phyloP scores from a whole-genome alignment of 2,113 vertebrate species.

The Nestor notabilis region DNA sequence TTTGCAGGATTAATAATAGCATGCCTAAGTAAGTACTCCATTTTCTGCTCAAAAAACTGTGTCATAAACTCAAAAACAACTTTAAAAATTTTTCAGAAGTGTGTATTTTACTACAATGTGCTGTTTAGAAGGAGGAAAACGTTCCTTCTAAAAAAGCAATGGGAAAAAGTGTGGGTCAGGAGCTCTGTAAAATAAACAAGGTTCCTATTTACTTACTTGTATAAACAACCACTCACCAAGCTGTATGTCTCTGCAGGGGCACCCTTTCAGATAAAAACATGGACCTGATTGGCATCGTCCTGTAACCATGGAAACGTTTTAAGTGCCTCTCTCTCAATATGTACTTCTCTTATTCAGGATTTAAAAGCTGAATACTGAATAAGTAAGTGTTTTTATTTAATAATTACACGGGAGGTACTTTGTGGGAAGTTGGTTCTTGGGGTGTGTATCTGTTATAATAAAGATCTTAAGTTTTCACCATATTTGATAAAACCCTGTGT shows the following conservation, averaged over 20 bases:
- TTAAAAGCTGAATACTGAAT: slow-evolving; percentile 79
- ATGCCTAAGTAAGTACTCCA: background rate
- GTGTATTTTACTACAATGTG: slow-evolving; percentile 12
- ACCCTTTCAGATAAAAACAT: slow-evolving; percentile 81
- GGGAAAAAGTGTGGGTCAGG: slow-evolving; percentile 71
- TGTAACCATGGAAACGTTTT: slow-evolving; percentile 92
- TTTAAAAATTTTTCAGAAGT: slow-evolving; percentile 5
- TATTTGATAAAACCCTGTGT: slow-evolving; percentile 69
- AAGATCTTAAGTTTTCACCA: slow-evolving; percentile 64
- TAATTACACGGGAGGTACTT: slow-evolving; percentile 81
- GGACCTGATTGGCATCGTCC: slow-evolving; percentile 84
- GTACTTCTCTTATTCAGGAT: slow-evolving; percentile 78
- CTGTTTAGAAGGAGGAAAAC: slow-evolving; percentile 41
- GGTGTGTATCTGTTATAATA: slow-evolving; percentile 66
- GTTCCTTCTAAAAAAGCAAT: slow-evolving; percentile 1
- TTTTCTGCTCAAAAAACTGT: slow-evolving; percentile 48
- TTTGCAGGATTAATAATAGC: background rate
- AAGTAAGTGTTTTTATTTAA: slow-evolving; percentile 87
- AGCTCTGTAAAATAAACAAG: slow-evolving; percentile 79
- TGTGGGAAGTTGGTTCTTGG: slow-evolving; percentile 72
- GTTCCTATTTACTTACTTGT: slow-evolving; percentile 80
- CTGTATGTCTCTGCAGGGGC: slow-evolving; percentile 75
- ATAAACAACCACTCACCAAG: slow-evolving; percentile 79
- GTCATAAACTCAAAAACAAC: slow-evolving; percentile 1
- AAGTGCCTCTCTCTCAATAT: slow-evolving; percentile 83